Evolutionary conservation across 2,888 invertebrate species (phyloP), one percentile per base, ranked within the genome.

Genomic region (Agapostemon virescens): DNA sequence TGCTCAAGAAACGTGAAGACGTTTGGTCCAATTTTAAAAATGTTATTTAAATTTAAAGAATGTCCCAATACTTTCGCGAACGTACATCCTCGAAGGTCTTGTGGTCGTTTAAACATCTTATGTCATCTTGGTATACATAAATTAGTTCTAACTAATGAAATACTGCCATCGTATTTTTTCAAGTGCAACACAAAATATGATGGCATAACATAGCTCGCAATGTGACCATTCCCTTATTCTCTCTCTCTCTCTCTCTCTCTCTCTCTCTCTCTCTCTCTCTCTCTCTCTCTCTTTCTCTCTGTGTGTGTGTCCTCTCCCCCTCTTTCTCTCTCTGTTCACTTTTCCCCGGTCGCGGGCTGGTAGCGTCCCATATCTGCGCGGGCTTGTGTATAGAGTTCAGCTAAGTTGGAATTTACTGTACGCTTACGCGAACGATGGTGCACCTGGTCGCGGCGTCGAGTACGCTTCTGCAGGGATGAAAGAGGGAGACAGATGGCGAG

Each of bases 361-460:
- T 67, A 67, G 63, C 70, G 77, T 80, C 72, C 72, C 78, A 58
- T 69, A 76, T 81, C 70, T 26, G 64, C 71, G 64, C 71, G 78
- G 52, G 11, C 36, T 69, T 67, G 66, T 83, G 79, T 83, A 84
- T 76, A 75, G 83, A 89, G 88, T 89, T 89, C 76, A 84, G 81
- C 87, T 81, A 89, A 89, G 88, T 90, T 90, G 80, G 87, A 90
- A 90, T 90, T 91, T 90, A 90, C 88, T 85, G 87, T 87, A 89
- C 87, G 89, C 89, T 91, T 90, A 89, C 79, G 84, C 79, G 82
- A 88, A 87, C 80, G 80, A 78, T 78, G 85, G 82, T 67, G 86
- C 90, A 91, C 89, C 90, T 91, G 91, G 87, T 86, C 84, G 86
- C 85, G 78, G 66, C 74, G 74, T 78, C 45, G 63, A 79, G 69